Evolutionary conservation across 2,797 vertebrate genomes (phyloP), one percentile per base, ranked within the genome.

Genomic region (Mus spretus): DNA sequence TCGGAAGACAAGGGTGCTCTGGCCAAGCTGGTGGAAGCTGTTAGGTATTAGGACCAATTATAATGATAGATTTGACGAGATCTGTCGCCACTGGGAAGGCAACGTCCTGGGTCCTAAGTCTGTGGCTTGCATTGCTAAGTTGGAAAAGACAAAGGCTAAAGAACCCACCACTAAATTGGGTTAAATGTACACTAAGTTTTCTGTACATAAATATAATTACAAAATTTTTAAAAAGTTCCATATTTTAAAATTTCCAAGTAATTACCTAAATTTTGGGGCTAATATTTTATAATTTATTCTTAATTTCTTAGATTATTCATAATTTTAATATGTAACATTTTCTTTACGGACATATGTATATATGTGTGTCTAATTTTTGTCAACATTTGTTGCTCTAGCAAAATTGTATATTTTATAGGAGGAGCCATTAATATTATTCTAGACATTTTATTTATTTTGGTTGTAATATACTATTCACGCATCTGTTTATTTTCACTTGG

Each of bases 251-350:
- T 87, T 93, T 93, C 37, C 2, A 63, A 90, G 24, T 65, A 78
- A 40, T 57, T 72, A 85, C 80, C 86, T 34, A 90, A 77, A n/a
- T 77, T 13, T 82, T 91, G 91, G 26, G 8, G 7, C 82, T 26
- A 93, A 85, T 12, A 87, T 78, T 86, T 91, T 26, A 87, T 44
- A 89, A 28, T 65, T 94, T 85, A 57, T 63, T 80, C 63, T 79
- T 90, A 72, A 86, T 74, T 81, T 95, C 77, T 82, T 86, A 34
- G 22, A 57, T 89, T 79, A 74, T 74, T 91, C 61, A 53, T 37
- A 37, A 63, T 61, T 78, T 89, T 44, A 67, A 63, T 24, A 40
- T 82, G 40, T 47, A 86, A 11, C n/a, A 1, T 74, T 63, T 90
- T 86, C 22, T 85, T 72, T 59, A 37, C 17, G 11, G 10, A 26